Percentiles rank a stretch among this genome's conserved stretches.
phyloP scores from a whole-genome alignment of 2,888 invertebrate species.

The Polydrusus cervinus region DNA sequence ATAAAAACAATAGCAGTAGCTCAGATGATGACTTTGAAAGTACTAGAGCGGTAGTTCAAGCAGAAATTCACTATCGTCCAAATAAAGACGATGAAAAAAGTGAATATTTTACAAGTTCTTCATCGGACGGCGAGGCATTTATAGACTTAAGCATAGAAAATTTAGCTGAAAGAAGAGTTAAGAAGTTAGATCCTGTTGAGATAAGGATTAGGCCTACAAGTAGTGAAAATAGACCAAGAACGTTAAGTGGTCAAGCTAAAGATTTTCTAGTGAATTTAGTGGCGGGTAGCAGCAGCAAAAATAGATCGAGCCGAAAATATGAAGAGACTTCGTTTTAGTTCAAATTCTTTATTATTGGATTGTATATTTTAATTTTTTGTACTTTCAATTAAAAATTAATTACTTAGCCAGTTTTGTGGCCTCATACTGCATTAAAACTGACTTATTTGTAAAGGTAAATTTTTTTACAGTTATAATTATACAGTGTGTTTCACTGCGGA shows the following conservation, averaged over 20 bases:
- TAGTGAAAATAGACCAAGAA: conserved; percentile 33
- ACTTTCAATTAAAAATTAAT: not conserved
- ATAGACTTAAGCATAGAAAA: conserved; percentile 55
- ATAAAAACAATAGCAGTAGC: conserved; percentile 21
- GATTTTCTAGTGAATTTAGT: conserved; percentile 52
- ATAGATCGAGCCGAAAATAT: conserved; percentile 46
- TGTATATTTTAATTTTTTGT: not conserved
- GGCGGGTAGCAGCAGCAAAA: conserved; percentile 32
- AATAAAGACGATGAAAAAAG: conserved; percentile 12
- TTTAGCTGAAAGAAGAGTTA: conserved; percentile 37
- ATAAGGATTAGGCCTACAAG: conserved; percentile 2
- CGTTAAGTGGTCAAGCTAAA: conserved; percentile 50
- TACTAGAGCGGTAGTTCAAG: conserved; percentile 26
- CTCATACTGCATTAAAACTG: too few species aligned
- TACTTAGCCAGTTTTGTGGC: not conserved
- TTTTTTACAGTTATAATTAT: too few species aligned
- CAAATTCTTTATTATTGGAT: not conserved
- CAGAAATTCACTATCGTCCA: conserved; percentile 35
- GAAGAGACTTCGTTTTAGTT: conserved; percentile 55
- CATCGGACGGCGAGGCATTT: conserved; percentile 52
- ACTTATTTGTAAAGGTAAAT: too few species aligned
- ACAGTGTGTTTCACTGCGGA: too few species aligned
- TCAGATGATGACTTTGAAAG: conserved; percentile 34
- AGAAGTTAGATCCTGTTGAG: conserved; percentile 11
- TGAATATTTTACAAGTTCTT: conserved; percentile 20